phyloP scores from a whole-genome alignment of 2,888 invertebrate genomes.

The Tinea trinotella region DNA sequence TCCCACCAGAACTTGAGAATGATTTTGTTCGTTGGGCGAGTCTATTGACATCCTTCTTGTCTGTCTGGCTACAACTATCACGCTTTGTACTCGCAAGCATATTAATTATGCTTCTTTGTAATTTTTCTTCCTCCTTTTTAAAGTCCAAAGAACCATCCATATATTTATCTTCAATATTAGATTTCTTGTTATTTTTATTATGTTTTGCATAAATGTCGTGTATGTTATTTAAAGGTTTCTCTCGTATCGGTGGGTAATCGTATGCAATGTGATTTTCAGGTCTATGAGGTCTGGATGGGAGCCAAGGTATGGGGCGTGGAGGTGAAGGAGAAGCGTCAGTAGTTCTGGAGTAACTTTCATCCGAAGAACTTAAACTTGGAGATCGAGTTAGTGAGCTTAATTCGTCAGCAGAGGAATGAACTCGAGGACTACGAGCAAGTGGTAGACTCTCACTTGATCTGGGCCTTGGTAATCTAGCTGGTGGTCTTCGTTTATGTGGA shows the following conservation, averaged over 20 bases:
- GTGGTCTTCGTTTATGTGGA: slow-evolving; percentile 52
- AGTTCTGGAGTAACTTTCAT: slow-evolving; percentile 87
- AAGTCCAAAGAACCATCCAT: slow-evolving; percentile 48
- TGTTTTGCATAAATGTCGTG: slow-evolving; percentile 58
- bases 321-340: slow-evolving; percentile 79
- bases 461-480: slow-evolving; percentile 71
- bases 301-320: slow-evolving; percentile 68
- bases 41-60: slow-evolving; percentile 72
- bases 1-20: slow-evolving; percentile 66
- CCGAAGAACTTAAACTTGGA: slow-evolving; percentile 86
- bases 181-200: slow-evolving; percentile 46
- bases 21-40: slow-evolving; percentile 56
- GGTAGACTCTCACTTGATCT: slow-evolving; percentile 78
- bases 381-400: slow-evolving; percentile 86
- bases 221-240: slow-evolving; percentile 50
- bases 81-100: slow-evolving; percentile 72
- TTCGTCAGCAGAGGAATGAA: slow-evolving; percentile 87
- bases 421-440: slow-evolving; percentile 71
- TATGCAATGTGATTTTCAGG: slow-evolving; percentile 67
- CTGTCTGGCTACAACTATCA: slow-evolving; percentile 77
- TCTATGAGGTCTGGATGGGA: slow-evolving; percentile 58
- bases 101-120: slow-evolving; percentile 63
- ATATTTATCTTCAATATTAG: slow-evolving; percentile 55
- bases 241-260: slow-evolving; percentile 74
- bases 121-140: slow-evolving; percentile 61